phyloP scores from a whole-genome alignment of 1,140 invertebrate species.

The Panagrolaimus sp. region DNA sequence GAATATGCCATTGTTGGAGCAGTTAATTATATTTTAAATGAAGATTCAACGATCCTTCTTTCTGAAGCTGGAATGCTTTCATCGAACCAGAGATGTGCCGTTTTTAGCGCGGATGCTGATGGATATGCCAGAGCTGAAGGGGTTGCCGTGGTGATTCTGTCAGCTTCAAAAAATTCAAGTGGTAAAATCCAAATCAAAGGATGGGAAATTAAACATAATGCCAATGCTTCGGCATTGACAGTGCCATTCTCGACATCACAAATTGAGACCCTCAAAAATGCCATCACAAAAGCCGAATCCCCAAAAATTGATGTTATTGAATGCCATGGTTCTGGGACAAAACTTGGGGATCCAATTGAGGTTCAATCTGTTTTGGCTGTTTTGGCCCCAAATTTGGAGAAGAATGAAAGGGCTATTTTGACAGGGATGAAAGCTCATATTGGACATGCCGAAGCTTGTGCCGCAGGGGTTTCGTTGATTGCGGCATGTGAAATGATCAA shows the following conservation, averaged over 20 bases:
- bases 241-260: slow-evolving; percentile 80
- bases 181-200: slow-evolving; percentile 74
- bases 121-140: slow-evolving; percentile 87
- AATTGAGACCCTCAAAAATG: slow-evolving; percentile 72
- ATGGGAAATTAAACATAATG: slow-evolving; percentile 54
- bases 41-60: slow-evolving; percentile 75
- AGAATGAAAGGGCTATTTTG: slow-evolving; percentile 11
- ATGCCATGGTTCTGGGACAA: slow-evolving; percentile 87
- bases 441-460: slow-evolving; percentile 46
- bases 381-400: slow-evolving; percentile 18
- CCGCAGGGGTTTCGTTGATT: slow-evolving; percentile 39
- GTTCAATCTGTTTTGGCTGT: slow-evolving; percentile 71
- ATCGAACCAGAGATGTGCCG: slow-evolving; percentile 78
- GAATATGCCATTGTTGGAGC: slow-evolving; percentile 85
- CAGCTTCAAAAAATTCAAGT: slow-evolving; percentile 70
- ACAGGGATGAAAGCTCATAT: slow-evolving; percentile 29
- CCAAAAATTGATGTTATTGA: slow-evolving; percentile 77
- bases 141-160: slow-evolving; percentile 72
- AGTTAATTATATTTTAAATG: slow-evolving; percentile 75
- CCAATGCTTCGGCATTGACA: slow-evolving; percentile 67
- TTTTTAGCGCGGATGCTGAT: slow-evolving; percentile 78
- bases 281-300: slow-evolving; percentile 75
- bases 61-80: slow-evolving; percentile 79
- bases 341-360: slow-evolving; percentile 84
- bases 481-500: slow-evolving; percentile 28